Conservation (phyloP, 2,113 vertebrate genomes). For the Sialia sialis region DNA sequence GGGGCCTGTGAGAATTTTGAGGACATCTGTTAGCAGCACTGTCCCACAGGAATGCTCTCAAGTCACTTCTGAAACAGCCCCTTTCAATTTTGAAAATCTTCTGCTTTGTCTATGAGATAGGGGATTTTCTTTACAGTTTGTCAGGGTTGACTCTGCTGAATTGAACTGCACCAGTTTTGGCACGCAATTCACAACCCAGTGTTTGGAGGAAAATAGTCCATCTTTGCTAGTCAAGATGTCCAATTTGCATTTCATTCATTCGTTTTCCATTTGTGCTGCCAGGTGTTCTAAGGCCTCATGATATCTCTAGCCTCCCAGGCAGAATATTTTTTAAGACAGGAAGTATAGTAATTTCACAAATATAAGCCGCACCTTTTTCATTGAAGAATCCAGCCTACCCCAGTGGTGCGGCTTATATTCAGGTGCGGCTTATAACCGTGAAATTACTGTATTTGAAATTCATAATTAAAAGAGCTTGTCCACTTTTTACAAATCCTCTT, state of each 20-base stretch:
- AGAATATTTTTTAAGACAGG: neutral
- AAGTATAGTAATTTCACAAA: no score
- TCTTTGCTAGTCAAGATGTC: neutral
- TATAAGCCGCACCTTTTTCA: no score
- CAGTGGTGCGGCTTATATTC: no score
- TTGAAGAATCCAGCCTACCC: no score
- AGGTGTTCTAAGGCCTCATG: neutral
- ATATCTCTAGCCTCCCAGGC: neutral
- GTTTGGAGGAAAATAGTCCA: neutral
- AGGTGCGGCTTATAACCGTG: no score
- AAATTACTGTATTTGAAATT: neutral
- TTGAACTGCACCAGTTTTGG: neutral
- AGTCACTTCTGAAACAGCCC: neutral
- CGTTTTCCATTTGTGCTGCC: neutral
- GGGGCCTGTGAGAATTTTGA: neutral
- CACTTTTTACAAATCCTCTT: neutral
- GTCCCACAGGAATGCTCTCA: constrained; percentile 22
- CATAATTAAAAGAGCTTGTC: neutral
- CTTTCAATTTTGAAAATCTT: constrained; percentile 24
- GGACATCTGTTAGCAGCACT: constrained; percentile 27
- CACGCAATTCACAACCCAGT: neutral
- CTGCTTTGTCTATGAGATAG: neutral
- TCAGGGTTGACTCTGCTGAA: neutral
- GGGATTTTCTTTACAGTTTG: neutral
- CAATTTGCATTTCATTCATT: constrained; percentile 13